Evolutionary conservation across 2,113 vertebrate species (phyloP).

Genomic region (Lagopus leucura): DNA sequence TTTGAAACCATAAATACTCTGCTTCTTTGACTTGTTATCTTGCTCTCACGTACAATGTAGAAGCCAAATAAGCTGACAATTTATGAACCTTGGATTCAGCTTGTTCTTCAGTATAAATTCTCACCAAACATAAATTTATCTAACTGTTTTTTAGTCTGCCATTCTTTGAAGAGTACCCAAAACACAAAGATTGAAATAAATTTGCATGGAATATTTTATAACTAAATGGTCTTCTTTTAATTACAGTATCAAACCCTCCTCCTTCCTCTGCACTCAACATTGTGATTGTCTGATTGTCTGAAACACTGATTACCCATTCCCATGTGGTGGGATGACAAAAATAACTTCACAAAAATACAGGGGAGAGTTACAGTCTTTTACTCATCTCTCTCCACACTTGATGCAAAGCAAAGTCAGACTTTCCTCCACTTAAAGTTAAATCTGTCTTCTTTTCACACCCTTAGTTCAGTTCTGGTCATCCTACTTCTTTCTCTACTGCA

Average conservation of each 20-base stretch:
- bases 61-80: neutral
- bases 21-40: neutral
- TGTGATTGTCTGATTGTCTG: neutral
- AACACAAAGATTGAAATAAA: neutral
- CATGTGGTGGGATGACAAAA: neutral
- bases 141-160: neutral
- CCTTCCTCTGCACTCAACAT: neutral
- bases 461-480: neutral
- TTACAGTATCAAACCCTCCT: neutral
- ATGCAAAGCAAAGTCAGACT: neutral
- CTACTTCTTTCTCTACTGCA: neutral
- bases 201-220: neutral
- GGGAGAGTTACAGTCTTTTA: neutral
- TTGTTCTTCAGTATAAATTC: neutral
- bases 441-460: neutral
- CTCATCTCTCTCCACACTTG: neutral
- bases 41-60: neutral
- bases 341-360: neutral
- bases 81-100: neutral
- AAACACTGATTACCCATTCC: neutral
- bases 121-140: neutral
- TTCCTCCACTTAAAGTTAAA: neutral
- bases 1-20: neutral
- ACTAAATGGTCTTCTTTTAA: neutral
- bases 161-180: neutral